phyloP scores from a whole-genome alignment of 1,140 invertebrate species.

The Drosophila persimilis region DNA sequence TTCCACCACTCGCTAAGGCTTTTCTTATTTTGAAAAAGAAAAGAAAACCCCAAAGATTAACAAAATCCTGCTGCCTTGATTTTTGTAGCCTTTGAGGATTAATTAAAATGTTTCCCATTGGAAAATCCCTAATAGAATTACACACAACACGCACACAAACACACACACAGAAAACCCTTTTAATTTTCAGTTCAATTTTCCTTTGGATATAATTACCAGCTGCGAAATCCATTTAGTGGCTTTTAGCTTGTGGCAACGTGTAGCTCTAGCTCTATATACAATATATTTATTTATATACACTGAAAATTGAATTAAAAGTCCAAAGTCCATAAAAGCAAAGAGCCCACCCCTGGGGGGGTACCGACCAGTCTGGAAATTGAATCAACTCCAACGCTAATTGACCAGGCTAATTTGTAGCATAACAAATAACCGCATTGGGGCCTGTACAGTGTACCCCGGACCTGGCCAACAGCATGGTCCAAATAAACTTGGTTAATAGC shows the following conservation, averaged over 20 bases:
- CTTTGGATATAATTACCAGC: slow-evolving; percentile 31
- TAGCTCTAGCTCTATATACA: background rate
- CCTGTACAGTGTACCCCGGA: background rate
- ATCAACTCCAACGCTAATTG: slow-evolving; percentile 68
- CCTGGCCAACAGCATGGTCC: slow-evolving; percentile 25
- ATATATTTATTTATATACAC: slow-evolving; percentile 10
- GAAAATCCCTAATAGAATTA: slow-evolving; percentile 10
- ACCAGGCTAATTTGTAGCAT: slow-evolving; percentile 62
- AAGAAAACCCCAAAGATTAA: too few relatives aligned
- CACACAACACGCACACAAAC: slow-evolving; percentile 2
- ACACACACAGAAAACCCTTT: slow-evolving; percentile 21
- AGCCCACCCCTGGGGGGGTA: background rate
- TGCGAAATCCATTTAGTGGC: slow-evolving; percentile 51
- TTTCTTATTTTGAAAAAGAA: too few relatives aligned
- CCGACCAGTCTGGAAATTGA: slow-evolving; percentile 44
- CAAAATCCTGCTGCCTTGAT: background rate
- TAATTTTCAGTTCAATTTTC: slow-evolving; percentile 9
- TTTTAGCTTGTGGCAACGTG: slow-evolving; percentile 34
- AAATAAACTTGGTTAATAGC: slow-evolving; percentile 62
- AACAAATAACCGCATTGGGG: slow-evolving; percentile 63
- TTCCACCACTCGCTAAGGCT: too few relatives aligned
- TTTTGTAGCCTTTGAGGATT: background rate
- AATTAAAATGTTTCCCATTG: slow-evolving; percentile 10
- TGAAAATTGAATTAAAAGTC: slow-evolving; percentile 61
- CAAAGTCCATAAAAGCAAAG: slow-evolving; percentile 30